These are phyloP conservation scores for Eufriesea mexicana DNA, from an alignment of 1,140 invertebrate genomes.

Conservation along the genomic window DNA sequence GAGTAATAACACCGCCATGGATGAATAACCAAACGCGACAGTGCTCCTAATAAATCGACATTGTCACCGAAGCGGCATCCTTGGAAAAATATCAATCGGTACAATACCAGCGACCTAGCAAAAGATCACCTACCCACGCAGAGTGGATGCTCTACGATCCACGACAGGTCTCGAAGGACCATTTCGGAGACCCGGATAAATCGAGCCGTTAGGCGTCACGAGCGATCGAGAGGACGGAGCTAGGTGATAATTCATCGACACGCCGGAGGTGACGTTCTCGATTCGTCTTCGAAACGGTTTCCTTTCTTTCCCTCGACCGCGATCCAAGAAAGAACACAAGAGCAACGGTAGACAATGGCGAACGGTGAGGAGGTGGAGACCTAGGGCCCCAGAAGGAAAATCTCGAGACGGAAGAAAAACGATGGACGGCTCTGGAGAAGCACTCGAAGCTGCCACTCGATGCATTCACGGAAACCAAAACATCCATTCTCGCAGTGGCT, in stretches of 20 bases:
- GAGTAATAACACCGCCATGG: background rate
- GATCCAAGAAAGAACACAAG: conserved; percentile 25
- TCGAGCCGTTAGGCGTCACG: conserved; percentile 24
- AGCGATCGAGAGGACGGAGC: conserved; percentile 12
- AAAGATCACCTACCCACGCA: conserved; percentile 2
- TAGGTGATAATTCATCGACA: conserved; percentile 62
- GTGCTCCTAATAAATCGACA: background rate
- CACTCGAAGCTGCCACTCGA: conserved; percentile 65
- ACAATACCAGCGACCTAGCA: background rate
- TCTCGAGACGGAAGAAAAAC: conserved; percentile 38
- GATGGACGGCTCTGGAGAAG: conserved; percentile 12
- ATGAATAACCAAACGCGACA: background rate
- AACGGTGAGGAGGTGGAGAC: conserved; percentile 30
- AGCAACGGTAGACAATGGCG: conserved; percentile 22
- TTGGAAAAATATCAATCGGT: background rate
- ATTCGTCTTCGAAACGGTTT: conserved; percentile 37
- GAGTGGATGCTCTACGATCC: background rate
- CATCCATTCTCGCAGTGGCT: conserved; percentile 56
- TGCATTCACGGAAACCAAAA: conserved; percentile 71
- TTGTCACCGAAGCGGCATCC: background rate
- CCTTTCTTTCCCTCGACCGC: background rate
- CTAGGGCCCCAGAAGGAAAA: background rate
- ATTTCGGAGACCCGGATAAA: conserved; percentile 50
- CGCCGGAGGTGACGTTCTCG: conserved; percentile 42
- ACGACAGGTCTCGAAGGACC: conserved; percentile 13